Evolutionary conservation across 1,140 invertebrate species (phyloP).

Genomic region (Helicoverpa armigera): DNA sequence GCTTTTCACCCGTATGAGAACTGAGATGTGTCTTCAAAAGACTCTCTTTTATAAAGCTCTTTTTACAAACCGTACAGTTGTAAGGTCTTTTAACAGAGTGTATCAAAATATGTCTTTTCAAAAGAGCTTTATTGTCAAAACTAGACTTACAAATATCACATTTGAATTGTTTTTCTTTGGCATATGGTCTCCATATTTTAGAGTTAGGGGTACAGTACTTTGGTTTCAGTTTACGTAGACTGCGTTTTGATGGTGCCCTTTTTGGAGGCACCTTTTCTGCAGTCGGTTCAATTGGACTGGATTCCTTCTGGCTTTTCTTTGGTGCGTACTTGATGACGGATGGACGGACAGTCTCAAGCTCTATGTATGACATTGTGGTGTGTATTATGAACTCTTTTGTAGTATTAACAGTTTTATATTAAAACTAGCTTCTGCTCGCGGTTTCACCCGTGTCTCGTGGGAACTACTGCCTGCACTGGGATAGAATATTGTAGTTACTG

Average conservation of each 20-base stretch:
- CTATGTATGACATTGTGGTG: not conserved
- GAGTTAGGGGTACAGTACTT: not conserved
- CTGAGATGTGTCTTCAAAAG: not conserved
- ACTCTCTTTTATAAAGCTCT: not conserved
- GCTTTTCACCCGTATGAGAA: not conserved
- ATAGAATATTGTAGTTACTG: too few species aligned
- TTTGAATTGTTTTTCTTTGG: not conserved
- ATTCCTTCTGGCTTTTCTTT: not conserved
- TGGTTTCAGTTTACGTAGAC: not conserved
- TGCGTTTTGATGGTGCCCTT: too few species aligned
- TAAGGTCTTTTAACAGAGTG: not conserved
- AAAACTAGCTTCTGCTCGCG: too few species aligned
- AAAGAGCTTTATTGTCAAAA: not conserved
- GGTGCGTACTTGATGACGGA: constrained; percentile 5
- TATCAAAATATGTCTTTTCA: not conserved
- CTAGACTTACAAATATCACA: not conserved
- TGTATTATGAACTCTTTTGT: not conserved
- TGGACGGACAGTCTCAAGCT: not conserved
- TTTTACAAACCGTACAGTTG: not conserved
- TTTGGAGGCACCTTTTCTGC: not conserved
- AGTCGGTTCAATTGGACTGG: not conserved
- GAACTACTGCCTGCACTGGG: too few species aligned
- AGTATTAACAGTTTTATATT: too few species aligned
- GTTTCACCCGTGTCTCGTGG: too few species aligned
- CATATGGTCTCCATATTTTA: not conserved